Evolutionary conservation across 2,797 vertebrate species (phyloP).

Genomic region (Mormyrops boulengeri): DNA sequence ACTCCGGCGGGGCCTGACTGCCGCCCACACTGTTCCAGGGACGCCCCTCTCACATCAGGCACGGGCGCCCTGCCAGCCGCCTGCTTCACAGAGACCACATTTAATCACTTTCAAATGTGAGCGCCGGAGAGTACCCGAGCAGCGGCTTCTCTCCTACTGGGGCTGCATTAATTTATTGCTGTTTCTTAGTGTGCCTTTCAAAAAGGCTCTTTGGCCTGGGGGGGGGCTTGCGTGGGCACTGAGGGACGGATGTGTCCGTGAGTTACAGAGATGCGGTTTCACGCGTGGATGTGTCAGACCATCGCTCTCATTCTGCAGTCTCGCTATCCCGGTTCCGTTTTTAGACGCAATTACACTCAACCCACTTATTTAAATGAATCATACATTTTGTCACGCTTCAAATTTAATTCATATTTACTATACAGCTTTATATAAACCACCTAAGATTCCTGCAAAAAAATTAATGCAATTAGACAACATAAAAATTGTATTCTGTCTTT

Average conservation of each 20-base stretch:
- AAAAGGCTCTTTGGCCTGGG: conserved; percentile 31
- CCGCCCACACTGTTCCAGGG: conserved; percentile 27
- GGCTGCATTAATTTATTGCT: conserved; percentile 50
- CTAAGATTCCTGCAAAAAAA: not conserved
- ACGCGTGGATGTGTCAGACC: not conserved
- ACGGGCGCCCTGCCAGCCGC: conserved; percentile 55
- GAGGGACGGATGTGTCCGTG: conserved; percentile 10
- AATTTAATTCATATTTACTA: not conserved
- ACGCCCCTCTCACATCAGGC: conserved; percentile 35
- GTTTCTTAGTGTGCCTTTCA: conserved; percentile 49
- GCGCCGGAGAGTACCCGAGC: conserved; percentile 45
- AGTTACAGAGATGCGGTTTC: not conserved
- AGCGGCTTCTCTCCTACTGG: conserved; percentile 50
- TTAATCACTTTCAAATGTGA: conserved; percentile 69
- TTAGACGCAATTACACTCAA: not conserved
- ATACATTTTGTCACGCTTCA: not conserved
- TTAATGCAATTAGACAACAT: not conserved
- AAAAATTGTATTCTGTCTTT: not conserved
- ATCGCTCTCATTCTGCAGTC: not conserved
- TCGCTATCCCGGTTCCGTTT: not conserved
- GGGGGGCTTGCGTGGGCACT: conserved; percentile 8
- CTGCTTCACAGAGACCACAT: conserved; percentile 59
- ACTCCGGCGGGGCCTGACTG: conserved; percentile 42
- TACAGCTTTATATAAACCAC: not conserved
- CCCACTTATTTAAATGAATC: not conserved